These are phyloP conservation scores for Cyprinodon tularosa DNA, from an alignment of 2,113 vertebrate genomes.

Conservation along the genomic window DNA sequence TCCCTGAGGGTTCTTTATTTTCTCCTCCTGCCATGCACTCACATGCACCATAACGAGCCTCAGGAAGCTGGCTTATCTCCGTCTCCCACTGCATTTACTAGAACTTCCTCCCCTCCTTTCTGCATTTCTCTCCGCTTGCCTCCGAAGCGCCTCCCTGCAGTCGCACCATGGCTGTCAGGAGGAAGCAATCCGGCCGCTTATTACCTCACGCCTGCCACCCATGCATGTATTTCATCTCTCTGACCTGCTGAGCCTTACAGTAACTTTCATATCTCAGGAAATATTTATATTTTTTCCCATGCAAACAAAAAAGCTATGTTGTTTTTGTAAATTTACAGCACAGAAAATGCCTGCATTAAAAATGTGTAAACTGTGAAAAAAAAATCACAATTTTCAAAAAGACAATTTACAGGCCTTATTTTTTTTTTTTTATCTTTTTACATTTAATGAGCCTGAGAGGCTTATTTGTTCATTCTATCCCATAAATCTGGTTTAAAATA, in stretches of 20 bases:
- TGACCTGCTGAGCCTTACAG: not conserved
- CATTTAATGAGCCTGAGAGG: no score
- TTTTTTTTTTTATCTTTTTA: no score
- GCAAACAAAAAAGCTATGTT: no score
- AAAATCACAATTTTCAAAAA: no score
- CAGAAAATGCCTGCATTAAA: no score
- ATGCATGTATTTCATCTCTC: conserved; percentile 17
- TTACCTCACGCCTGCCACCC: conserved; percentile 13
- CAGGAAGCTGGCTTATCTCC: conserved; percentile 66
- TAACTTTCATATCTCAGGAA: not conserved
- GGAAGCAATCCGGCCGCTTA: conserved; percentile 38
- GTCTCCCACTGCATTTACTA: conserved; percentile 46
- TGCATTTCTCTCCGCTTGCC: conserved; percentile 20
- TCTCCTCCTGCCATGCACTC: not conserved
- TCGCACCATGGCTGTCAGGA: conserved; percentile 34
- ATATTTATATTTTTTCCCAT: no score
- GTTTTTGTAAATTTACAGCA: no score
- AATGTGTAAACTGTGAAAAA: no score
- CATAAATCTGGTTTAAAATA: no score
- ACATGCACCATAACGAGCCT: conserved; percentile 47
- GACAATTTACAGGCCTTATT: no score
- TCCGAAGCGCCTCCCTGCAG: conserved; percentile 31
- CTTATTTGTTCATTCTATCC: no score
- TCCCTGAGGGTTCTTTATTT: conserved; percentile 1
- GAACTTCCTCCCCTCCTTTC: conserved; percentile 42